These are phyloP conservation scores for Adela reaumurella DNA, from an alignment of 2,888 invertebrate species.

Conservation along the genomic window DNA sequence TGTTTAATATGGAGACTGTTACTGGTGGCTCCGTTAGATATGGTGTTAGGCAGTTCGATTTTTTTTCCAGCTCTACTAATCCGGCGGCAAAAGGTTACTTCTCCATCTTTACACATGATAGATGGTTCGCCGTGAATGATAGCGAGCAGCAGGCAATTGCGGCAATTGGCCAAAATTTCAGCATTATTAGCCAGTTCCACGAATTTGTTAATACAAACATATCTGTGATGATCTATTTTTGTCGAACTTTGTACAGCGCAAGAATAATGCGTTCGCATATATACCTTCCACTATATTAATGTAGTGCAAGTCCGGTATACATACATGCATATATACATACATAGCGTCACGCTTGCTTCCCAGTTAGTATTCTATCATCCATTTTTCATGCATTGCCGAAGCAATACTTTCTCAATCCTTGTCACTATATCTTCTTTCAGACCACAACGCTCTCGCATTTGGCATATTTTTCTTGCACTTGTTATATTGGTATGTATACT, in stretches of 20 bases:
- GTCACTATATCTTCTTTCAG: too few relatives aligned
- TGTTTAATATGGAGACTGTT: not conserved
- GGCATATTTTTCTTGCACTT: too few relatives aligned
- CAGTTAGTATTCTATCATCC: too few relatives aligned
- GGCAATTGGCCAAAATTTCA: slow-evolving; percentile 7
- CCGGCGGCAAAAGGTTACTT: slow-evolving; percentile 5
- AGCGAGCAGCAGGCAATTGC: slow-evolving; percentile 6
- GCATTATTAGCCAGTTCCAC: slow-evolving; percentile 5
- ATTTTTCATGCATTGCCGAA: too few relatives aligned
- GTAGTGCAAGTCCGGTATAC: too few relatives aligned
- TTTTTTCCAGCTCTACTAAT: slow-evolving; percentile 6
- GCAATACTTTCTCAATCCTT: too few relatives aligned
- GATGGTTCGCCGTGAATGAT: slow-evolving; percentile 4
- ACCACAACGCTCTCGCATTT: too few relatives aligned
- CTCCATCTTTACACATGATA: slow-evolving; percentile 7
- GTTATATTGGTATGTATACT: too few relatives aligned
- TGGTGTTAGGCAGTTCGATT: slow-evolving; percentile 4
- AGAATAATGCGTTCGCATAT: slow-evolving; percentile 7
- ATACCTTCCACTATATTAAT: slow-evolving; percentile 5
- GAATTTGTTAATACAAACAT: slow-evolving; percentile 2
- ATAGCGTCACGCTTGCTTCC: too few relatives aligned
- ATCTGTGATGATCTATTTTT: slow-evolving; percentile 4
- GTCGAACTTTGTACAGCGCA: slow-evolving; percentile 5
- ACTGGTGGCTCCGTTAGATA: not conserved
- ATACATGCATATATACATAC: too few relatives aligned